Evolutionary conservation across 2,888 invertebrate genomes (phyloP), one percentile per base, ranked within the genome.

Genomic region (Aphidius colemani): DNA sequence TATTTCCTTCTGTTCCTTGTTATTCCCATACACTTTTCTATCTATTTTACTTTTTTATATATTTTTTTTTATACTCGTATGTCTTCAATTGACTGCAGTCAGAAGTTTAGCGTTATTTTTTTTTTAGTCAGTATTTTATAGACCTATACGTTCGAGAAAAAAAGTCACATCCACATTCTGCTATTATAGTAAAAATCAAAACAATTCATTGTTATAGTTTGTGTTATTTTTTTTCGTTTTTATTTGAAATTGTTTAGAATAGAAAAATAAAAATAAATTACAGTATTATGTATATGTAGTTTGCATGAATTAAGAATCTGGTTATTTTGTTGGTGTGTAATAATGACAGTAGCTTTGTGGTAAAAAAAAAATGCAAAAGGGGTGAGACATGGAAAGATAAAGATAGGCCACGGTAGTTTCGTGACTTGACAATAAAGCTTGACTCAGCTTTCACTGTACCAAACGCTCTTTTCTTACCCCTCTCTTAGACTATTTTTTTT

Each of bases 351-450:
- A 49, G 57, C 57, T 53, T 41, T 53, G 48, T 41, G 46, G 43
- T 44, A 59, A 59, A 59, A 58, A 18, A 50, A 51, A 55, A 13
- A 66, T 65, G 72, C 66, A 66, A 72, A 74, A 78, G 74, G 75
- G 76, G 75, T 73, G 74, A 65, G 56, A 61, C 61, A 39, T 48
- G 53, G 53, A 62, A 66, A 80, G 79, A 76, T 78, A 74, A 74
- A 82, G 81, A 82, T 81, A 81, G 78, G 77, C 74, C 81, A 82
- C 81, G 81, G 72, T 74, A 74, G 68, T 73, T 74, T 69, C 80
- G 80, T 76, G 81, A 79, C 81, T 80, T 74, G 79, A 81, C 80
- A 80, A 80, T 81, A 78, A 79, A 80, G 75, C 75, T 79, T 76
- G 72, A 75, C 75, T 77, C 77, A 78, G 74, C 75, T 75, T 59